Percentiles rank a stretch among this genome's conserved stretches.
Evolutionary conservation across 2,113 vertebrate species (phyloP).

Genomic region (Hippopotamus amphibius): DNA sequence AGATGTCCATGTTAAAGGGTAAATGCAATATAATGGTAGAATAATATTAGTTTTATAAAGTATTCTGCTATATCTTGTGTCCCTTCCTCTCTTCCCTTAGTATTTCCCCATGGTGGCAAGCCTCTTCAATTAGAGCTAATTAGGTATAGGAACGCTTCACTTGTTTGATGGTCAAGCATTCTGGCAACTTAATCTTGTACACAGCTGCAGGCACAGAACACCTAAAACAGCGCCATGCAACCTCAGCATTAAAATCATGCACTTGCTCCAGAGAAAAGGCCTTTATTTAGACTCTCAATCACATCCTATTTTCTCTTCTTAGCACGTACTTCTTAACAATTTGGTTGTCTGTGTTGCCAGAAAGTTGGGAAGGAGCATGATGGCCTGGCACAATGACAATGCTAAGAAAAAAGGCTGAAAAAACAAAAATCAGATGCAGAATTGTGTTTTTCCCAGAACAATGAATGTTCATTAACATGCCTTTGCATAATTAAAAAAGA

Average conservation of each 20-base stretch:
- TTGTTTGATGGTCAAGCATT: neutral
- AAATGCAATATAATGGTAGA: conserved; percentile 6
- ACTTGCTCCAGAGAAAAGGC: neutral
- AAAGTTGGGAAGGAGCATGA: neutral
- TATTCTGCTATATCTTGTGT: neutral
- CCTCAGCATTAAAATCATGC: neutral
- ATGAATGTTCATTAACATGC: neutral
- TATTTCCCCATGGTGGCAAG: neutral
- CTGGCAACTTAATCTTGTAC: neutral
- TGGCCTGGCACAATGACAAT: neutral
- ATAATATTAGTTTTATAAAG: neutral
- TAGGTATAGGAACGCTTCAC: neutral
- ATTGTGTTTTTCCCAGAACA: neutral
- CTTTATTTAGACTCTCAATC: neutral
- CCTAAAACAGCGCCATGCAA: neutral
- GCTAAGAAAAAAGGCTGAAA: neutral
- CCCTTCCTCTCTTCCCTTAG: neutral
- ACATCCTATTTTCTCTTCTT: neutral
- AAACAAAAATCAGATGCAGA: neutral
- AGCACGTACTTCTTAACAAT: neutral
- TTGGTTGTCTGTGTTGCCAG: neutral
- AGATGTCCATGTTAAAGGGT: neutral
- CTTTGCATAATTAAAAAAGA: neutral
- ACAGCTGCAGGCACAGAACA: neutral
- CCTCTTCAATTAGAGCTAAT: neutral